Evolutionary conservation across 2,888 invertebrate species (phyloP).

Genomic region (Alcis repandata): DNA sequence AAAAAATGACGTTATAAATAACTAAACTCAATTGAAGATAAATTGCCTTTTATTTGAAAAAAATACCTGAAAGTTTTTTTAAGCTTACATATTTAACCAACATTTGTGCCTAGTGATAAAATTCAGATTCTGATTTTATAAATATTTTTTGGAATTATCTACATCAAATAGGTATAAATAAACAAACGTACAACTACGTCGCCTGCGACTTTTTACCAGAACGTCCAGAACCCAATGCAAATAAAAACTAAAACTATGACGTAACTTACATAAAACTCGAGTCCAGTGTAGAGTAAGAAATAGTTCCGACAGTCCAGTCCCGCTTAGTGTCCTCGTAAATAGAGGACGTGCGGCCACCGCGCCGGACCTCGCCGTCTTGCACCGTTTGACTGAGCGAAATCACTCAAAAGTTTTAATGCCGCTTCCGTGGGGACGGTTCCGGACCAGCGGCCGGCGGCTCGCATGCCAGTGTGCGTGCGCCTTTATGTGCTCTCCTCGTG

Average conservation of each 20-base stretch:
- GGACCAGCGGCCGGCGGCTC: conserved; percentile 52
- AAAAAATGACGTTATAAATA: not conserved
- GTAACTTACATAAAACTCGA: not conserved
- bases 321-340: conserved; percentile 38
- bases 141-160: too few species aligned
- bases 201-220: too few species aligned
- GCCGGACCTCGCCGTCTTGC: conserved; percentile 77
- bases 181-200: too few species aligned
- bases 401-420: conserved; percentile 86
- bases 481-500: conserved; percentile 54
- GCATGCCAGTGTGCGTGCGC: conserved; percentile 56
- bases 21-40: not conserved
- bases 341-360: conserved; percentile 54
- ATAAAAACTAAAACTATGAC: not conserved
- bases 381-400: conserved; percentile 85
- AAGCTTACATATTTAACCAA: too few species aligned
- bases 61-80: too few species aligned
- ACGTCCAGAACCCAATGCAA: too few species aligned
- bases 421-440: conserved; percentile 78
- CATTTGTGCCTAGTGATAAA: too few species aligned
- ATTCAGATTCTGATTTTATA: too few species aligned
- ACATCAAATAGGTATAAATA: too few species aligned
- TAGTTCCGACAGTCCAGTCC: not conserved
- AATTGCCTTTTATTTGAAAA: too few species aligned
- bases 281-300: not conserved